Percentiles rank a stretch among this genome's conserved stretches.
Conservation (phyloP, 2,888 invertebrate genomes). For the Ptychoptera albimana region DNA sequence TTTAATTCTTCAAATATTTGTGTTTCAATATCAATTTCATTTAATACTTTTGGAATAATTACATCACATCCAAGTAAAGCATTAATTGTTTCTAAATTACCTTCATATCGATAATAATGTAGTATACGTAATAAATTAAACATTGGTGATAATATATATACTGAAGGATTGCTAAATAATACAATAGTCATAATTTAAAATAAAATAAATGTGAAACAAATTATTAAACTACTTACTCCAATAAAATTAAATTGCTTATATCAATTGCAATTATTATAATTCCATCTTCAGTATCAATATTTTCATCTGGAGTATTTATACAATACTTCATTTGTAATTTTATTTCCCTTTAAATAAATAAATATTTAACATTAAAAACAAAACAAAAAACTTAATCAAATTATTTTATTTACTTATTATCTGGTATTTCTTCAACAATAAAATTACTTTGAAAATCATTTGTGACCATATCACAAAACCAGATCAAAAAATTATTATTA, state of each 20-base stretch:
- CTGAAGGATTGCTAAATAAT: constrained; percentile 19
- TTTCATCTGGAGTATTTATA: constrained; percentile 42
- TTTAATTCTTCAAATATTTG: constrained; percentile 35
- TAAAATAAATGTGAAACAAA: too few species aligned
- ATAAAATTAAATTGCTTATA: constrained; percentile 36
- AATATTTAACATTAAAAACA: constrained; percentile 3
- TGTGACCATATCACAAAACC: constrained; percentile 47
- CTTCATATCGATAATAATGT: constrained; percentile 44
- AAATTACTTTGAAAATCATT: constrained; percentile 46
- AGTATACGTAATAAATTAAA: constrained; percentile 56
- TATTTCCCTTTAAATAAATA: constrained; percentile 26
- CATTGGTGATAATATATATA: constrained; percentile 45
- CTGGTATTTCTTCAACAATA: constrained; percentile 36
- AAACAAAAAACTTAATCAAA: background rate
- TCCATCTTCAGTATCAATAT: constrained; percentile 29
- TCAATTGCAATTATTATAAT: constrained; percentile 39
- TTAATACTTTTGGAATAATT: constrained; percentile 42
- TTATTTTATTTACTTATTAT: constrained; percentile 21
- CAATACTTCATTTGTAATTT: constrained; percentile 40
- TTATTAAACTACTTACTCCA: too few species aligned
- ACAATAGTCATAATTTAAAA: background rate
- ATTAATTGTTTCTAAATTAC: constrained; percentile 58
- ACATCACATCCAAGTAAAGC: constrained; percentile 71
- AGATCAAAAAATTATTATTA: constrained; percentile 44
- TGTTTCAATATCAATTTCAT: constrained; percentile 35